These are phyloP conservation scores for Tetragonisca angustula DNA, from an alignment of 2,888 invertebrate genomes.

Conservation along the genomic window DNA sequence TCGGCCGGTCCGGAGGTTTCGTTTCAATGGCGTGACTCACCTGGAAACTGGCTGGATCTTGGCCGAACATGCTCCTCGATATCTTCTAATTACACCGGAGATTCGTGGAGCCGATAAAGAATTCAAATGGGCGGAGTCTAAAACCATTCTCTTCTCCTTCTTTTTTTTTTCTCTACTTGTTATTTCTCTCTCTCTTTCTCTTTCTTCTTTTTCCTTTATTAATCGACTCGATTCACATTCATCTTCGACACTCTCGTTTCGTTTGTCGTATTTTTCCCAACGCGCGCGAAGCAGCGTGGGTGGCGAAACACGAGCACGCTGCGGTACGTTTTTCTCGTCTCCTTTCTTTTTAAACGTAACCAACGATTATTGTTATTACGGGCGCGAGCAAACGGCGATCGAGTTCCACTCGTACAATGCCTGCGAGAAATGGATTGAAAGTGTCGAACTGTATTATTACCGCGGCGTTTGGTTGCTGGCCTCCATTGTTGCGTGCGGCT, in stretches of 20 bases:
- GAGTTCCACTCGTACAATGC: slow-evolving; percentile 62
- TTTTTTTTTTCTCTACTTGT: no score
- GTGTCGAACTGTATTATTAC: slow-evolving; percentile 59
- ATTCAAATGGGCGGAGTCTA: slow-evolving; percentile 5
- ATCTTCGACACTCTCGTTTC: slow-evolving; percentile 12
- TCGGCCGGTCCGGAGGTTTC: slow-evolving; percentile 22
- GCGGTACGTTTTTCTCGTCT: slow-evolving; percentile 9
- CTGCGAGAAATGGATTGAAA: slow-evolving; percentile 58
- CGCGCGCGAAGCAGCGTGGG: slow-evolving; percentile 29
- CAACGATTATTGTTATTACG: slow-evolving; percentile 40
- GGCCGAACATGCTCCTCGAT: not conserved
- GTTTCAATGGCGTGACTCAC: not conserved
- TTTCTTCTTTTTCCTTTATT: not conserved
- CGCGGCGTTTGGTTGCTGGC: slow-evolving; percentile 46
- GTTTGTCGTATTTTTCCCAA: slow-evolving; percentile 7
- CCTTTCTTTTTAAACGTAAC: not conserved
- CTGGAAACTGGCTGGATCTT: slow-evolving; percentile 6
- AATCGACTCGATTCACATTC: slow-evolving; percentile 13
- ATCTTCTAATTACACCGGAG: slow-evolving; percentile 40
- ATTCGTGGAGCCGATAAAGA: slow-evolving; percentile 24
- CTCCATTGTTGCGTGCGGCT: slow-evolving; percentile 26
- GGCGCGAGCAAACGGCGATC: slow-evolving; percentile 40
- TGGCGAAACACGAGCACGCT: slow-evolving; percentile 37
- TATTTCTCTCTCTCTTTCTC: not conserved
- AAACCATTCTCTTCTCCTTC: not conserved